phyloP scores from a whole-genome alignment of 2,113 vertebrate genomes.

The Casuarius casuarius region DNA sequence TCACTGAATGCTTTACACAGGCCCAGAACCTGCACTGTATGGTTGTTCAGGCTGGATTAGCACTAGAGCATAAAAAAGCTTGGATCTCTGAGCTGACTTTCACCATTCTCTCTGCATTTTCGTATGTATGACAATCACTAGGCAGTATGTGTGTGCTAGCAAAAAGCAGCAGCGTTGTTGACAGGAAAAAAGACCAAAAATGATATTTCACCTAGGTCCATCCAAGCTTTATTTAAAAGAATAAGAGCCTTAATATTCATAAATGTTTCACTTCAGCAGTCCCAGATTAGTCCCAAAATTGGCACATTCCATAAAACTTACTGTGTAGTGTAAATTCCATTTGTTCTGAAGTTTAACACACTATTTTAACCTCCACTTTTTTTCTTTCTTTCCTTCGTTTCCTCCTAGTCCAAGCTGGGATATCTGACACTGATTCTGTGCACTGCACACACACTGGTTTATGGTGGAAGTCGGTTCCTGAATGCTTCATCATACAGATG shows the following conservation, averaged over 20 bases:
- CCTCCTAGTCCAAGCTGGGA: slow-evolving; percentile 89
- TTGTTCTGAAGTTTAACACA: background rate
- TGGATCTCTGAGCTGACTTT: background rate
- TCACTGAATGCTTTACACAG: slow-evolving; percentile 23
- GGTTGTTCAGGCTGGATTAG: slow-evolving; percentile 12
- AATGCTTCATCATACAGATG: slow-evolving; percentile 74
- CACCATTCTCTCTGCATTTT: background rate
- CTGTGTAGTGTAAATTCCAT: background rate
- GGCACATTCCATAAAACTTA: background rate
- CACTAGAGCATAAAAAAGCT: background rate
- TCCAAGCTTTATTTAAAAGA: background rate
- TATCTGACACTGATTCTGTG: slow-evolving; percentile 87
- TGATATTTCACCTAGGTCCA: background rate
- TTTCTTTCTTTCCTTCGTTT: slow-evolving; percentile 8
- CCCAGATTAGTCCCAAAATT: background rate
- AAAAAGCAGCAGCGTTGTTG: background rate
- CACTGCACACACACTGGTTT: slow-evolving; percentile 85
- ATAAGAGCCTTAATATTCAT: background rate
- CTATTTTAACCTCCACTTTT: background rate
- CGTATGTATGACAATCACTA: background rate
- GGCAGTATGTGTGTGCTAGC: background rate
- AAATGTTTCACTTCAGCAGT: background rate
- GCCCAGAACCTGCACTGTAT: slow-evolving; percentile 1
- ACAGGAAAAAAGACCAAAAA: background rate
- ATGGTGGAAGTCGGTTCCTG: slow-evolving; percentile 85